Base-by-base conservation (phyloP, 1,140 invertebrate species). In the Aphelinus certus region DNA sequence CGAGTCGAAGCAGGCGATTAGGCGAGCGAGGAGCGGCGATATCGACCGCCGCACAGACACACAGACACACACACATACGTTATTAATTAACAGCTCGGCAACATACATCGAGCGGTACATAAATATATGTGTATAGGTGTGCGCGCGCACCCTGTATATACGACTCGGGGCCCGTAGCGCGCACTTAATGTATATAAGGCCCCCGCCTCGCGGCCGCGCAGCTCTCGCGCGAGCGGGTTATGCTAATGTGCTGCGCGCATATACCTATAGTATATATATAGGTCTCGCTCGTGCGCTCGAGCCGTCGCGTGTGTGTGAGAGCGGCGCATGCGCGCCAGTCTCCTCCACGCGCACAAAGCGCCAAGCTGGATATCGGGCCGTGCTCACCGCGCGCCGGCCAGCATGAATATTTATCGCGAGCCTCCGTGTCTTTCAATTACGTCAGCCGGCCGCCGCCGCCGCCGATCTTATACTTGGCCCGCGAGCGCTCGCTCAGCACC, bases 1-100 rank as follows among this genome's bases (percentile, higher is more conserved):
- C 70, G 65, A 65, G 61, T 70, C 62, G 73, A 58, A 70, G 47
- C 62, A 60, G 67, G 42, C 61, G 67, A 70, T 75, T 75, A 75
- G 73, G 42, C 51, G 56, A 53, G 58, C 58, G 61, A 67, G 63
- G 26, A 26, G 26, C 26, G 26, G 26, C 26, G 26, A 26, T 26
- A 26, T 26, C 26, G 26, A 26, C 26, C 26, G 0, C 26, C 26
- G 26, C 26, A 26, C 26, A 26, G 26, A 26, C 26, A 26, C 26
- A 26, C 26, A 26, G 26, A 26, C 43, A 47, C n/a, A 53, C 63
- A 53, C 7, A 65, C 2, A 48, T 65, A 53, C 48, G 47, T 7
- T 26, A 26, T 48, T 9, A 46, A 26, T n/a, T 26, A 55, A 6
- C 5, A 5, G 3, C 26, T 2, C 45, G 10, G 49, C 10, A 0